Evolutionary conservation across 2,113 vertebrate species (phyloP).

Genomic region (Thinocorus orbignyianus): DNA sequence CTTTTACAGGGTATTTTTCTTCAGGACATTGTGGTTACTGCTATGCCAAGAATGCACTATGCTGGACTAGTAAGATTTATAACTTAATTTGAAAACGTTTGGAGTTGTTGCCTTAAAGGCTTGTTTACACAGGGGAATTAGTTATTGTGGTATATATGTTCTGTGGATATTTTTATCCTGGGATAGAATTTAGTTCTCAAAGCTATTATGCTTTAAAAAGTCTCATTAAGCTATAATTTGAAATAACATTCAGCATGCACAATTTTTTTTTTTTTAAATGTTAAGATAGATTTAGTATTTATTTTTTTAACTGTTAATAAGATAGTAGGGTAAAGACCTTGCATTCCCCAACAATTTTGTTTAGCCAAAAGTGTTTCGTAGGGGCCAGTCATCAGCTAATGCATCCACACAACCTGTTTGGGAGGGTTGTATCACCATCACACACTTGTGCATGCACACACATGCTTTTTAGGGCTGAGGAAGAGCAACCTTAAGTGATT

Average conservation of each 20-base stretch:
- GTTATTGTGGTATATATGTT: constrained; percentile 11
- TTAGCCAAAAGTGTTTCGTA: background rate
- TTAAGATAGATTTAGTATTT: background rate
- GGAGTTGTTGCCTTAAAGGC: constrained; percentile 20
- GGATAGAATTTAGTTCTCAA: background rate
- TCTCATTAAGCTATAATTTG: background rate
- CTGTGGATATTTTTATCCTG: background rate
- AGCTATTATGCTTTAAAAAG: background rate
- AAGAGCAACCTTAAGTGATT: background rate
- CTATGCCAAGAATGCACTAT: constrained; percentile 33
- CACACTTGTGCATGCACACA: background rate
- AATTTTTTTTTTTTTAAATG: background rate
- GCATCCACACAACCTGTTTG: background rate
- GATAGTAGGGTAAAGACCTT: background rate
- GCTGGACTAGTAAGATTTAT: constrained; percentile 19
- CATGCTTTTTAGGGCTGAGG: background rate
- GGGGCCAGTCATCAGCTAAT: background rate
- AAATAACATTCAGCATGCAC: background rate
- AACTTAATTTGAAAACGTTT: constrained; percentile 23
- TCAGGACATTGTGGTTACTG: constrained; percentile 27
- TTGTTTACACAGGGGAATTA: background rate
- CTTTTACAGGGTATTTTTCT: constrained; percentile 1
- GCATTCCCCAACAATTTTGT: background rate
- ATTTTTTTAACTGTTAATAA: background rate
- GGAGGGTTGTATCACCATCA: background rate